Percentiles rank a stretch among this genome's conserved stretches.
Conservation (phyloP, 30 jellyfish, hydroid and myxozoan genomes). For the Hydractinia symbiolongicarpus region DNA sequence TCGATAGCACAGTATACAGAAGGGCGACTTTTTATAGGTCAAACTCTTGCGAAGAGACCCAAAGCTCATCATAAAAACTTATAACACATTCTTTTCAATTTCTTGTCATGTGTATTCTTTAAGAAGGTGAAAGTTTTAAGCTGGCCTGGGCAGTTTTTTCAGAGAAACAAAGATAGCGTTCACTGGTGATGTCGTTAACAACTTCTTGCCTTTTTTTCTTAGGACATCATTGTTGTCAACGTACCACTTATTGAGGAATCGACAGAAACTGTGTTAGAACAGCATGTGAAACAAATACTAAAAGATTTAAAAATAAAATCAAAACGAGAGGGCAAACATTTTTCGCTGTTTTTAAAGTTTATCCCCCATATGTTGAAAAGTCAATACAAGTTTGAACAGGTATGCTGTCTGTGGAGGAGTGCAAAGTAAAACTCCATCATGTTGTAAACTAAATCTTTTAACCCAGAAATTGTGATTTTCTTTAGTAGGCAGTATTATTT, state of each 20-base stretch:
- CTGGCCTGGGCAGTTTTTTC: too few relatives aligned
- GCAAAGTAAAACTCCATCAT: too few relatives aligned
- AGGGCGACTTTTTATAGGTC: too few relatives aligned
- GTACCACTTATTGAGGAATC: conserved; percentile 14
- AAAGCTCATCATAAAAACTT: too few relatives aligned
- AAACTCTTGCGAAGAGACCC: too few relatives aligned
- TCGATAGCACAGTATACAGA: too few relatives aligned
- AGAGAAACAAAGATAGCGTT: not conserved
- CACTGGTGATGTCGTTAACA: not conserved
- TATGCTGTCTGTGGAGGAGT: not conserved
- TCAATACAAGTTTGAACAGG: conserved; percentile 78
- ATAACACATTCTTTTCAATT: too few relatives aligned
- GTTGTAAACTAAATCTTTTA: too few relatives aligned
- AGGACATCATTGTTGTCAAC: conserved; percentile 23
- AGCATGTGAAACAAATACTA: conserved; percentile 12
- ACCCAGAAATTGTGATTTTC: too few relatives aligned
- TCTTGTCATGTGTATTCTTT: too few relatives aligned
- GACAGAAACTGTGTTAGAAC: conserved; percentile 8
- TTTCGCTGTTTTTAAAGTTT: conserved; percentile 47
- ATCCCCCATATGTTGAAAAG: conserved; percentile 53
- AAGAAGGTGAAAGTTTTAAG: too few relatives aligned
- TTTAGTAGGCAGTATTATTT: too few relatives aligned
- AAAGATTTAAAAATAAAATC: not conserved
- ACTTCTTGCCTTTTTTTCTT: not conserved
- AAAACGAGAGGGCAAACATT: conserved; percentile 16